Conservation (phyloP, 1,140 invertebrate genomes). For the Hermatobates lingyangjiaoensis region DNA sequence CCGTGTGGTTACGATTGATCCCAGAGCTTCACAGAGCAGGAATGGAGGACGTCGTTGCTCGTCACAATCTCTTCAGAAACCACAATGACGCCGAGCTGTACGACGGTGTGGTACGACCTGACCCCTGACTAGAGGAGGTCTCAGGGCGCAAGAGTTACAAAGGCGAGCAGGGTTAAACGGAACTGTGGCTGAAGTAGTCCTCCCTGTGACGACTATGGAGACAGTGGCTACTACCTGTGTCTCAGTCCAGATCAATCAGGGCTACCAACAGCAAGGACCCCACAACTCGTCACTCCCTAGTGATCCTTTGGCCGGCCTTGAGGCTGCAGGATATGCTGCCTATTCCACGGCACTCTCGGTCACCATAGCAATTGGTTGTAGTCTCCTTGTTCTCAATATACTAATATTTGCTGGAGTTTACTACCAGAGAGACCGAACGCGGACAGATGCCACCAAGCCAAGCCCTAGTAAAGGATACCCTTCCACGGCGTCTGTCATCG, state of each 20-base stretch:
- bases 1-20: constrained; percentile 81
- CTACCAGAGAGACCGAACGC: constrained; percentile 70
- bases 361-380: constrained; percentile 75
- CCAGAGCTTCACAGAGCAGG: constrained; percentile 78
- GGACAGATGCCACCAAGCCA: constrained; percentile 24
- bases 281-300: constrained; percentile 25
- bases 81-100: constrained; percentile 63
- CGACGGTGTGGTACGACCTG: constrained; percentile 58
- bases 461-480: constrained; percentile 18
- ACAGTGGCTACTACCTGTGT: constrained; percentile 24
- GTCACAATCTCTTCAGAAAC: constrained; percentile 65
- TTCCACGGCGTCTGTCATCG: constrained; percentile 32
- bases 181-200: constrained; percentile 18
- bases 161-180: constrained; percentile 11
- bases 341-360: constrained; percentile 68
- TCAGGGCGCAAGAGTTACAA: constrained; percentile 9
- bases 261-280: constrained; percentile 28
- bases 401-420: constrained; percentile 86
- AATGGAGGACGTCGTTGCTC: constrained; percentile 65
- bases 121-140: constrained; percentile 40
- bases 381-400: constrained; percentile 54
- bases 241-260: constrained; percentile 16
- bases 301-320: constrained; percentile 51
- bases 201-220: constrained; percentile 31
- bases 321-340: constrained; percentile 51